Percentiles rank a stretch among this genome's conserved stretches.
Conservation (phyloP, 23 tunicate species). For the Trididemnum clinides region DNA sequence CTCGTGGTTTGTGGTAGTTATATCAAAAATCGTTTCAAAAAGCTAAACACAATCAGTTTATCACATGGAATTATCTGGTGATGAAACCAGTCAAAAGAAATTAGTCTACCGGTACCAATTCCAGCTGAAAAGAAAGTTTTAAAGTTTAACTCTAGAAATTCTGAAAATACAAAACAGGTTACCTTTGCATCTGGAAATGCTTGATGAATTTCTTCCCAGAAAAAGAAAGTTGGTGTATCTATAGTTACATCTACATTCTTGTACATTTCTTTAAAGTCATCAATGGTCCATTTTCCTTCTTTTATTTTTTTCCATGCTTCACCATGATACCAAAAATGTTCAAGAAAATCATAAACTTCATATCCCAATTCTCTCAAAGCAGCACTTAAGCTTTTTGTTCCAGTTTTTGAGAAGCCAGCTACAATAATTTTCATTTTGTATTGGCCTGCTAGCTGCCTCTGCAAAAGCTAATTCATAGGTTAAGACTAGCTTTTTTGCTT, state of each 20-base stretch:
- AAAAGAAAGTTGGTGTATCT: not conserved
- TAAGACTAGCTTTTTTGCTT: no score
- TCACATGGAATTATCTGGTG: no score
- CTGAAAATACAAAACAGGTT: not conserved
- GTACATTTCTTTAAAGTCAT: not conserved
- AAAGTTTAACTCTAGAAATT: no score
- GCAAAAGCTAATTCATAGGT: no score
- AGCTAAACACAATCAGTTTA: no score
- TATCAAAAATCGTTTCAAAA: no score
- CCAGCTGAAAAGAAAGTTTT: no score
- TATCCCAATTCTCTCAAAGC: not conserved
- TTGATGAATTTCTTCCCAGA: conserved; percentile 13
- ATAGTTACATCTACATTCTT: not conserved
- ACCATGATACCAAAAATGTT: not conserved
- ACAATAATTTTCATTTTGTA: not conserved
- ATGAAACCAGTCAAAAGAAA: no score
- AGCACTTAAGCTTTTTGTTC: not conserved
- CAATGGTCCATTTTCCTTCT: not conserved
- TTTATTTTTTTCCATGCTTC: not conserved
- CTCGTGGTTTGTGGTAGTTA: no score
- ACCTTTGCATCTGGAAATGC: conserved; percentile 18
- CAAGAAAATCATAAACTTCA: not conserved
- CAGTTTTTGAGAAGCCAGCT: conserved; percentile 3
- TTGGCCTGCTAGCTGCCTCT: no score
- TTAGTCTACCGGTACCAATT: no score